A percentile compares a stretch with the other conserved stretches of the same genome.
These are phyloP conservation scores for Morpho helenor DNA, from an alignment of 2,888 invertebrate genomes.

Conservation along the genomic window DNA sequence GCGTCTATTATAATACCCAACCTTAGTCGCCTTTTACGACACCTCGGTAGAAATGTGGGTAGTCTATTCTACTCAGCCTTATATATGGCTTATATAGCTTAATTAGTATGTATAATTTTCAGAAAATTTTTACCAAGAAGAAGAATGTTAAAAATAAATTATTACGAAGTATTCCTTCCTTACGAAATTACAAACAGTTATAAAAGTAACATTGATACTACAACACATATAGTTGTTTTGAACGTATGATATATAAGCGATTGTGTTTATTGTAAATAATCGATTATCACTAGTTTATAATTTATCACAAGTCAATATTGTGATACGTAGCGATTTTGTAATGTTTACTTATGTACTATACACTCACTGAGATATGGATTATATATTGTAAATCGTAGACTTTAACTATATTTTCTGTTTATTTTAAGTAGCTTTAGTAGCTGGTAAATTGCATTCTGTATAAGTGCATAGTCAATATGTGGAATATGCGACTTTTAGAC, in stretches of 20 bases:
- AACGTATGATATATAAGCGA: background rate
- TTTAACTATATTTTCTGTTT: background rate
- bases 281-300: slow-evolving; percentile 4
- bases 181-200: too few species aligned
- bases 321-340: slow-evolving; percentile 1
- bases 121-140: too few species aligned
- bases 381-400: background rate
- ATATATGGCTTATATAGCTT: too few species aligned
- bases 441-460: background rate
- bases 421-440: background rate
- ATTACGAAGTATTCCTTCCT: too few species aligned
- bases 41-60: too few species aligned
- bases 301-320: slow-evolving; percentile 8
- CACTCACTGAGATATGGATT: slow-evolving; percentile 2
- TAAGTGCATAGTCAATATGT: background rate
- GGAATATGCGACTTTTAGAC: background rate
- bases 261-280: slow-evolving; percentile 1
- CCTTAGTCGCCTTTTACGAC: too few species aligned
- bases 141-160: too few species aligned
- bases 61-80: too few species aligned
- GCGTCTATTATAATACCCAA: too few species aligned
- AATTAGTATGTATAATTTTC: too few species aligned
- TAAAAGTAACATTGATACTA: background rate
- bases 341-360: slow-evolving; percentile 4
- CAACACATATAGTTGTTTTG: slow-evolving; percentile 1